phyloP scores from a whole-genome alignment of 53 echinoderm and acorn worm species.

The Echinometra lucunter region DNA sequence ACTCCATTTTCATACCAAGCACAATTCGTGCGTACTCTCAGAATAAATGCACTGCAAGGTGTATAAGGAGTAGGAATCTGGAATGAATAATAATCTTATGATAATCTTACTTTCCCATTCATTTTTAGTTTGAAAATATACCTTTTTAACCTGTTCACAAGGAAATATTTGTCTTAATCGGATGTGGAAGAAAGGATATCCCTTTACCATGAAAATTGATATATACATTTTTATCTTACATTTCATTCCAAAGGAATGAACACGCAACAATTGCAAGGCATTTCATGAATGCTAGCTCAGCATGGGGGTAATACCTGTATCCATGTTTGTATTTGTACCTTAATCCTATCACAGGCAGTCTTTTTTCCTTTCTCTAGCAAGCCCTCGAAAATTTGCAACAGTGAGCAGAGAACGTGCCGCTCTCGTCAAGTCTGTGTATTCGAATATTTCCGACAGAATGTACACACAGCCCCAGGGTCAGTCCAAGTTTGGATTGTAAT shows the following conservation, averaged over 20 bases:
- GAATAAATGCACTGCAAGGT: too few relatives aligned
- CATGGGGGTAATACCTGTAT: not conserved
- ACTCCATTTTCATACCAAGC: too few relatives aligned
- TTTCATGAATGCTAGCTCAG: slow-evolving; percentile 5
- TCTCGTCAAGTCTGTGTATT: not conserved
- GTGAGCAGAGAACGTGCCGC: not conserved
- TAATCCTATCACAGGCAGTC: slow-evolving; percentile 13
- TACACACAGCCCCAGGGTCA: slow-evolving; percentile 52
- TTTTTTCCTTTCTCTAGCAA: not conserved
- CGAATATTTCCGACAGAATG: slow-evolving; percentile 48
- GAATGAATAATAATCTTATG: not conserved
- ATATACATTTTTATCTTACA: not conserved
- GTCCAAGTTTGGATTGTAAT: slow-evolving; percentile 37
- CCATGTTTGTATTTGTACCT: slow-evolving; percentile 24
- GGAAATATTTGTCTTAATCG: not conserved
- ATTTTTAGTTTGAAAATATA: not conserved
- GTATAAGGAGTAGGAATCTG: too few relatives aligned
- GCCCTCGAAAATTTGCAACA: slow-evolving; percentile 17
- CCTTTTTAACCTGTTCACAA: not conserved
- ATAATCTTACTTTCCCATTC: not conserved
- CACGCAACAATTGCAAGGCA: not conserved
- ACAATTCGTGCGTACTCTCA: too few relatives aligned
- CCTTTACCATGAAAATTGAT: not conserved
- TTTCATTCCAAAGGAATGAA: not conserved
- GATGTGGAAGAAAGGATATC: not conserved